Evolutionary conservation across 2,797 vertebrate species (phyloP).

Genomic region (Tauraco hartlaubi): DNA sequence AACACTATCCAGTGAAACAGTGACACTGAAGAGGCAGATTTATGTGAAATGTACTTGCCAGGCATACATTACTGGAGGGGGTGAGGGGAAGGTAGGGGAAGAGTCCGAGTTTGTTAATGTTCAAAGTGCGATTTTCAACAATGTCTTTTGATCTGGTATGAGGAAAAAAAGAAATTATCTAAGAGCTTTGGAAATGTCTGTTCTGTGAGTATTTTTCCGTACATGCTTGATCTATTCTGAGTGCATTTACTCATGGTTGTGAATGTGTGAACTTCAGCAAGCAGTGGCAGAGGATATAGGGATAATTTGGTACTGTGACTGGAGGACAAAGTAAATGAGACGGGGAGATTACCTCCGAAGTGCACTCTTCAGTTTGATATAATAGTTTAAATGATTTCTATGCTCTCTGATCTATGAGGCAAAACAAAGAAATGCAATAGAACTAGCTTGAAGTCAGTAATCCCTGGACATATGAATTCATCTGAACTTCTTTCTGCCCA

Average conservation of each 20-base stretch:
- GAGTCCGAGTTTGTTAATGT: neutral
- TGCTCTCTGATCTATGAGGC: neutral
- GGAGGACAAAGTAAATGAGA: neutral
- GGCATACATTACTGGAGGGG: rapidly evolving
- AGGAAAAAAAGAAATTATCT: neutral
- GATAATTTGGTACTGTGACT: neutral
- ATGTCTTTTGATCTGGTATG: neutral
- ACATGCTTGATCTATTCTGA: neutral
- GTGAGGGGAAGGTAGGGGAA: neutral
- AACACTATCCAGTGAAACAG: neutral
- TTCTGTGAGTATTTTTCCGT: neutral
- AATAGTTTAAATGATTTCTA: neutral
- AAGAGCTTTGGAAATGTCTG: neutral
- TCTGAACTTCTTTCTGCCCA: neutral
- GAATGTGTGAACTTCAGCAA: neutral
- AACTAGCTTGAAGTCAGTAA: neutral
- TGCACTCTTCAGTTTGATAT: neutral
- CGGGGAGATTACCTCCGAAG: neutral
- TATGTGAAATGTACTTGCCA: neutral
- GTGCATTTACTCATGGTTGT: neutral
- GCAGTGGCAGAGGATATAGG: neutral
- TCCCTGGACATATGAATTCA: neutral
- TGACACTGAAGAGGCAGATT: neutral
- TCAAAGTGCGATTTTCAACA: neutral
- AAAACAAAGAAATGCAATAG: neutral